Conservation (phyloP, 2,113 vertebrate genomes). For the Cyanoliseus patagonus region DNA sequence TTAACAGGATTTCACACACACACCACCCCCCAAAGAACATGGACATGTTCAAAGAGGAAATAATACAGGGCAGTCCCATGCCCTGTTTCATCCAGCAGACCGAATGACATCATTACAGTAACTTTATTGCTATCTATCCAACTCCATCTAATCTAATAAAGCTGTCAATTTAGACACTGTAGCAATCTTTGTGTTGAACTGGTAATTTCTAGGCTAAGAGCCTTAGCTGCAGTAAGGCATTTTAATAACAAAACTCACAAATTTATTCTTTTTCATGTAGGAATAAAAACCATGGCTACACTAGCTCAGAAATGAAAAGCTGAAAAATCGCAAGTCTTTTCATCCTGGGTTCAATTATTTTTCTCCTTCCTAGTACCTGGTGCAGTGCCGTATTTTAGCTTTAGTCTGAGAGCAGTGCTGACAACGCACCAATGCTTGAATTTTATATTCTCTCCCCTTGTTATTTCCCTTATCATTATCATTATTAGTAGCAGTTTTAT, state of each 20-base stretch:
- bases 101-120: not conserved
- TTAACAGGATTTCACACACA: not conserved
- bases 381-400: not conserved
- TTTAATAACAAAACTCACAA: not conserved
- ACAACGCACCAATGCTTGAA: not conserved
- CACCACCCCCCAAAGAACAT: rapidly evolving
- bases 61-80: not conserved
- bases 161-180: not conserved
- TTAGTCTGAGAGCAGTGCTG: not conserved
- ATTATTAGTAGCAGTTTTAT: not conserved
- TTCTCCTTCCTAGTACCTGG: not conserved
- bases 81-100: not conserved
- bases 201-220: not conserved
- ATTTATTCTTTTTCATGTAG: not conserved
- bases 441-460: not conserved
- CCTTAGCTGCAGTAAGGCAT: not conserved
- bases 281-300: not conserved
- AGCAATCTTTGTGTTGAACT: not conserved
- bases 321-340: not conserved
- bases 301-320: not conserved
- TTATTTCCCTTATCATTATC: not conserved
- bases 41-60: not conserved
- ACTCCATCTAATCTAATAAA: not conserved
- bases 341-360: not conserved
- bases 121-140: not conserved